Base-by-base conservation (phyloP, 2,113 vertebrate genomes). In the Lathamus discolor region DNA sequence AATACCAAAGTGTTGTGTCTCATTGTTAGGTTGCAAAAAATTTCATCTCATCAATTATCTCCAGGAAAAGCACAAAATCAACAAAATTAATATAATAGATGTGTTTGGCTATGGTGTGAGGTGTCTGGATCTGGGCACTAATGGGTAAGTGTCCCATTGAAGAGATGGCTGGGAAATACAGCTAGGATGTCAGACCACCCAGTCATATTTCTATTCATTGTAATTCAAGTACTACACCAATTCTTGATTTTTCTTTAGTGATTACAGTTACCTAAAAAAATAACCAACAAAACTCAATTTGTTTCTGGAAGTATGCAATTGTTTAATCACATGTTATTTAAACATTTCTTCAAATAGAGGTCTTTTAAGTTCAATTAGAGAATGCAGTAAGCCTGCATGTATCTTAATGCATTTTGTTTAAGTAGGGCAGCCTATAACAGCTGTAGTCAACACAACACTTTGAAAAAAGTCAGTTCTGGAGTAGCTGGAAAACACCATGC, bases 1-100 rank as follows among this genome's bases (percentile, higher is more conserved):
- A 59, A 31, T 44, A 35, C 17, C 12, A 27, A 48, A 25, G 31
- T 11, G 55, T 43, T 33, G 11, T 4, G 19, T 19, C 44, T 15
- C 33, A 20, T 25, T 44, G 31, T 17, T 43, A 28, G 23, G 7
- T 14, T 68, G 46, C 27, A 31, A 61, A 48, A 73, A 39, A 16
- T 17, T 52, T 28, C 5, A 29, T 22, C 43, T 63, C 43, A 7
- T n/a, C 1, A 0, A 19, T 27, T 1, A 1, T 29, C 75, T 44
- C 54, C 73, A 57, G n/a, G 3, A n/a, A 83, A 83, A 29, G 13
- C 33, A 63, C 10, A 69, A 35, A 51, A 52, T 29, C 43, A 68
- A 68, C 9, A 43, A 68, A 73, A 74, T 52, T 19, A 39, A 74
- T 17, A 23, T 10, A 79, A 41, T 16, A 46, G 27, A 27, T 9